Percentiles rank a stretch among this genome's conserved stretches.
phyloP scores from a whole-genome alignment of 2,113 vertebrate species.

The Varanus salvator region DNA sequence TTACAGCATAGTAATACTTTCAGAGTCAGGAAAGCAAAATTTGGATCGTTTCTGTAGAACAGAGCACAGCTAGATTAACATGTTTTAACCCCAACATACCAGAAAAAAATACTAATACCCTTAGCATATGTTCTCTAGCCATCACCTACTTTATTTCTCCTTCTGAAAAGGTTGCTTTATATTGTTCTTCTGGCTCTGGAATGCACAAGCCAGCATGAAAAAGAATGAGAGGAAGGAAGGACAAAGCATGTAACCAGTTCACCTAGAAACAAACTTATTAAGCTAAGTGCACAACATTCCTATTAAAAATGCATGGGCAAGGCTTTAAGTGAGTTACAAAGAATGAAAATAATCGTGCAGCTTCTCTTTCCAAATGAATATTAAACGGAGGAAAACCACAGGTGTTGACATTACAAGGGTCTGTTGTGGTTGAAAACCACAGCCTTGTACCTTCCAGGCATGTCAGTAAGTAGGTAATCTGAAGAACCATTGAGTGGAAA shows the following conservation, averaged over 20 bases:
- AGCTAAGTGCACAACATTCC: constrained; percentile 40
- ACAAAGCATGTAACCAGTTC: constrained; percentile 3
- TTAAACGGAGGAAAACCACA: constrained; percentile 68
- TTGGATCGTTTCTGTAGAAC: not conserved
- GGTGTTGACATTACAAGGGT: constrained; percentile 60
- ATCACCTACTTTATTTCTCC: not conserved
- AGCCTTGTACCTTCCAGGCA: not conserved
- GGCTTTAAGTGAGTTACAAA: constrained; percentile 59
- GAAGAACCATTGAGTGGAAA: not conserved
- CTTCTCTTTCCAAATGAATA: constrained; percentile 75
- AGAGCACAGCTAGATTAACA: fast-evolving
- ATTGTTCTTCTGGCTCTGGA: not conserved
- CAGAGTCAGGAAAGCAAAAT: not conserved
- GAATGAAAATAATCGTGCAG: constrained; percentile 55
- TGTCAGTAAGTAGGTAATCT: not conserved
- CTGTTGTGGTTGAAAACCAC: constrained; percentile 56
- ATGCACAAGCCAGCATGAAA: not conserved
- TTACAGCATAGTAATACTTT: not conserved
- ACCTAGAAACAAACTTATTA: constrained; percentile 33
- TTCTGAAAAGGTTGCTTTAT: not conserved
- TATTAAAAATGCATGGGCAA: constrained; percentile 70
- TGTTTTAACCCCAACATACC: not conserved
- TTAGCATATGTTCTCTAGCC: constrained; percentile 9
- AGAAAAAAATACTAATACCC: not conserved
- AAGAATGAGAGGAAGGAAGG: too few relatives aligned